These are phyloP conservation scores for Drosophila ohnishii DNA, from an alignment of 1,140 invertebrate species.

Conservation along the genomic window DNA sequence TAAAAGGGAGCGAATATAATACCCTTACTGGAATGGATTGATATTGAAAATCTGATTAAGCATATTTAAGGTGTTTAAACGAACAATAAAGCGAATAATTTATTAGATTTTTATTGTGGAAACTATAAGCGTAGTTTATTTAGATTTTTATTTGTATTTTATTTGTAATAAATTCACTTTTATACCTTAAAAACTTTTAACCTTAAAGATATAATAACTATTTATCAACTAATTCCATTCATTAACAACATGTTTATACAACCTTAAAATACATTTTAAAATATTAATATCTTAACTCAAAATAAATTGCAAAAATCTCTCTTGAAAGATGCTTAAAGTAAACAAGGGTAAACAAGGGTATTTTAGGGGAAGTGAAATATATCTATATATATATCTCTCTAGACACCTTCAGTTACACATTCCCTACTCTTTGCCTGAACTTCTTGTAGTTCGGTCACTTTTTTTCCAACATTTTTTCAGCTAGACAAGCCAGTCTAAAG, in stretches of 20 bases:
- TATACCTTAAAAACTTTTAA: no score
- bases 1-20: slow-evolving; percentile 22
- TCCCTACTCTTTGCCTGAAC: slow-evolving; percentile 24
- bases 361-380: not conserved
- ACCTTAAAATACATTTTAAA: no score
- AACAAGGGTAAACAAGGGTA: slow-evolving; percentile 33
- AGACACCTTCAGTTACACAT: slow-evolving; percentile 64
- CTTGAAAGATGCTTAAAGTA: not conserved
- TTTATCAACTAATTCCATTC: no score
- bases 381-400: slow-evolving; percentile 1
- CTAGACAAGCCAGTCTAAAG: slow-evolving; percentile 55
- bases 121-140: not conserved
- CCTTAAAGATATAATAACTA: no score
- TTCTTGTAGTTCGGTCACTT: slow-evolving; percentile 28
- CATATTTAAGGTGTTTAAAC: not conserved
- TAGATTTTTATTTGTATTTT: no score
- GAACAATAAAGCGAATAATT: not conserved
- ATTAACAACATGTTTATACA: no score
- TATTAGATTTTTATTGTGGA: not conserved
- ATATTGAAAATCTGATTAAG: not conserved
- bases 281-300: not conserved
- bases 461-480: slow-evolving; percentile 21
- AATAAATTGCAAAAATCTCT: no score
- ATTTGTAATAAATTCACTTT: no score
- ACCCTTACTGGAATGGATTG: slow-evolving; percentile 26